Evolutionary conservation across 2,888 invertebrate genomes (phyloP).

Genomic region (Andrena camellia): DNA sequence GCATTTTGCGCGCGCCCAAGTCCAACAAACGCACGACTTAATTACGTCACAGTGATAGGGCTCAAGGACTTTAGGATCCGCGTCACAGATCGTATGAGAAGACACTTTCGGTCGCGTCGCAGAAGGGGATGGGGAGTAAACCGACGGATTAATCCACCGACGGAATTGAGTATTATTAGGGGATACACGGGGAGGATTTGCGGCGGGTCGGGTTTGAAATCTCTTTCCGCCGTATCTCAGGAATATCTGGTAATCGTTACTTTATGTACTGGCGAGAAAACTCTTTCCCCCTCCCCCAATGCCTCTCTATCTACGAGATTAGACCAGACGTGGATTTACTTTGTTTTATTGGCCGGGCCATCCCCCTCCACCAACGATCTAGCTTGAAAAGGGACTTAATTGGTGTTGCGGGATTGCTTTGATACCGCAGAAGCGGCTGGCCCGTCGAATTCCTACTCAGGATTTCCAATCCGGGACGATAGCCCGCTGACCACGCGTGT

Average conservation of each 20-base stretch:
- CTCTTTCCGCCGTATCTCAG: constrained; percentile 81
- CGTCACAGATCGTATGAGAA: constrained; percentile 61
- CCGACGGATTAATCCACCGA: constrained; percentile 84
- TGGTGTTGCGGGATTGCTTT: constrained; percentile 78
- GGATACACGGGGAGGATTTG: constrained; percentile 83
- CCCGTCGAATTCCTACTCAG: constrained; percentile 61
- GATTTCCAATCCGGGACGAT: constrained; percentile 64
- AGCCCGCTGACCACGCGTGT: constrained; percentile 16
- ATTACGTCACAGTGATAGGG: constrained; percentile 77
- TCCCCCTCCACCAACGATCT: constrained; percentile 64
- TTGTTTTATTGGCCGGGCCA: constrained; percentile 77
- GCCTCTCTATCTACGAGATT: constrained; percentile 79
- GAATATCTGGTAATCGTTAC: constrained; percentile 81
- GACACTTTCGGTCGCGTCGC: constrained; percentile 50
- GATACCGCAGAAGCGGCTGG: constrained; percentile 63
- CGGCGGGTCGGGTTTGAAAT: constrained; percentile 82
- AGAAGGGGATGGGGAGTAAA: constrained; percentile 78
- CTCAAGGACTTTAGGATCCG: constrained; percentile 43
- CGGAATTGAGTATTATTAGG: constrained; percentile 85
- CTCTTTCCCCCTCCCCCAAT: constrained; percentile 34
- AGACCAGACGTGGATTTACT: constrained; percentile 81
- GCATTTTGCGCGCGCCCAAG: constrained; percentile 35
- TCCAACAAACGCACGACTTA: constrained; percentile 74
- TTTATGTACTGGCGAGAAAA: constrained; percentile 71
- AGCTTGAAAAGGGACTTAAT: constrained; percentile 79